Evolutionary conservation across 2,888 invertebrate species (phyloP).

Genomic region (Zootermopsis nevadensis): DNA sequence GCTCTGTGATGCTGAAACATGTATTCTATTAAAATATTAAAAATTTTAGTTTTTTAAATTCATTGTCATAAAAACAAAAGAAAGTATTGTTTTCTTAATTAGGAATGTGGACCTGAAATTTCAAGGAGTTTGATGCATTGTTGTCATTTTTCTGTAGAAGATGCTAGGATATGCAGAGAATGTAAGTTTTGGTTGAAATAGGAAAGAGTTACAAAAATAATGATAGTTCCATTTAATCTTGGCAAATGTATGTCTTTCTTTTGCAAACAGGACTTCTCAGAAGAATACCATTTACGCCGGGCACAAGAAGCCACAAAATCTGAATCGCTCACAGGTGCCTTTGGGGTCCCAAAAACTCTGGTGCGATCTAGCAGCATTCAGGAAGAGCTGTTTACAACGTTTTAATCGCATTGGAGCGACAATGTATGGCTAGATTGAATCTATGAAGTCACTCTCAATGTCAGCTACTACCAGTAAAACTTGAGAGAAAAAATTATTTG

Average conservation of each 20-base stretch:
- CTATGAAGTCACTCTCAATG: no score
- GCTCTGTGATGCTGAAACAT: no score
- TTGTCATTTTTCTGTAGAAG: no score
- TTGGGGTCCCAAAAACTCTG: constrained; percentile 67
- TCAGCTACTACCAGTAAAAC: background rate
- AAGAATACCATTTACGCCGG: constrained; percentile 81
- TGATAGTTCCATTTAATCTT: no score
- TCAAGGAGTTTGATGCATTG: no score
- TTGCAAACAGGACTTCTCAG: constrained; percentile 77
- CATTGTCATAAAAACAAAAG: no score
- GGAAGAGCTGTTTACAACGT: constrained; percentile 77
- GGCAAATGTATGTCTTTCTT: no score
- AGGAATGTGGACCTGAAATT: no score
- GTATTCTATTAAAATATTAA: no score
- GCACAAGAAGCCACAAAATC: constrained; percentile 71
- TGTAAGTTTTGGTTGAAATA: background rate
- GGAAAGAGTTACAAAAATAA: background rate
- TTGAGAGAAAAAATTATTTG: background rate
- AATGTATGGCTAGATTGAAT: no score
- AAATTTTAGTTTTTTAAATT: no score
- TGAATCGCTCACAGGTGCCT: constrained; percentile 68
- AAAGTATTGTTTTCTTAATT: no score
- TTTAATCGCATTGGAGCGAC: constrained; percentile 16
- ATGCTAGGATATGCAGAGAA: background rate
- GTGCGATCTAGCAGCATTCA: constrained; percentile 85